Evolutionary conservation across 2,113 vertebrate genomes (phyloP).

Genomic region (Myotis yumanensis): DNA sequence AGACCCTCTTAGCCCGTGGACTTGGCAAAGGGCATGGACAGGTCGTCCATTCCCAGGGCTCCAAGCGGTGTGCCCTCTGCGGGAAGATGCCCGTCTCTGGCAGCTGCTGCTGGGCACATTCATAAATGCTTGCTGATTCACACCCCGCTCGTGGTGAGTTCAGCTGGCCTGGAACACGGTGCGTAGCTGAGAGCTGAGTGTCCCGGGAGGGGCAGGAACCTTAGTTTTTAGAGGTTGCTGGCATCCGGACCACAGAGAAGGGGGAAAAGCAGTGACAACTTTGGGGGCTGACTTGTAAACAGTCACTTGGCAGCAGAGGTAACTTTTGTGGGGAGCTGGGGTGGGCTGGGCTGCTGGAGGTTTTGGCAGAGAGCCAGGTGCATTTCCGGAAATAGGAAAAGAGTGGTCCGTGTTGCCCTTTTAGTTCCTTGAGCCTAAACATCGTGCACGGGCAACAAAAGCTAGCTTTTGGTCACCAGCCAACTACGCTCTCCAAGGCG

Average conservation of each 20-base stretch:
- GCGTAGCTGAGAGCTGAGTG: background rate
- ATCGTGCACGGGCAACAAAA: constrained; percentile 30
- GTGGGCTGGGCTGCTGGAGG: background rate
- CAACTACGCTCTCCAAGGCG: constrained; percentile 18
- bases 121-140: constrained; percentile 11
- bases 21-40: background rate
- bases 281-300: background rate
- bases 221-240: background rate
- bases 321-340: background rate
- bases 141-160: background rate
- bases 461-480: constrained; percentile 68
- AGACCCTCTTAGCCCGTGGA: background rate
- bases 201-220: constrained; percentile 12
- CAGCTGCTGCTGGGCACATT: background rate
- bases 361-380: background rate
- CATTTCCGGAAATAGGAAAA: constrained; percentile 52
- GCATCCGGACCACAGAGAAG: background rate
- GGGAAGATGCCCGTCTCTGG: background rate
- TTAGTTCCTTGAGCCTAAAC: constrained; percentile 67
- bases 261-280: background rate
- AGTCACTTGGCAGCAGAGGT: background rate
- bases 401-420: background rate
- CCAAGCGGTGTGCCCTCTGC: background rate
- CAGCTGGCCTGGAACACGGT: background rate
- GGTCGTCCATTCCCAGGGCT: background rate